These are phyloP conservation scores for Rhynchonycteris naso DNA, from an alignment of 2,797 vertebrate species.

Conservation along the genomic window DNA sequence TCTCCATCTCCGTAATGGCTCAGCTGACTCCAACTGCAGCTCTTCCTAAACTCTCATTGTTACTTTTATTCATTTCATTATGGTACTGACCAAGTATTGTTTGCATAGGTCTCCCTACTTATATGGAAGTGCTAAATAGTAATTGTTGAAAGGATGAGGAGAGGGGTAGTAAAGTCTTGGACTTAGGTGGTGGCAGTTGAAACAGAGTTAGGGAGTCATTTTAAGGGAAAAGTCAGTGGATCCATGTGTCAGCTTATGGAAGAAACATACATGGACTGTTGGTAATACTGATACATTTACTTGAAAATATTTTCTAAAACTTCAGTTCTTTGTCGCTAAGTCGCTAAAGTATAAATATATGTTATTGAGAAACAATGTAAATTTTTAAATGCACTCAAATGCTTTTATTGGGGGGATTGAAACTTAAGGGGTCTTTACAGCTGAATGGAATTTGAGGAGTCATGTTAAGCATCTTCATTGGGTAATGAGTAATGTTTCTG, in stretches of 20 bases:
- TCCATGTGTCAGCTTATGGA: neutral
- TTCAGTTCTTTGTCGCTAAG: slow-evolving; percentile 5
- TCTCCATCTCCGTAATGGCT: neutral
- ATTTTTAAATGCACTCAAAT: neutral
- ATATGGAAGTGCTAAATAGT: neutral
- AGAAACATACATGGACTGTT: neutral
- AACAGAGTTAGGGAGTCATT: neutral
- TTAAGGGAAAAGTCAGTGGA: slow-evolving; percentile 10
- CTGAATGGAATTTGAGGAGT: neutral
- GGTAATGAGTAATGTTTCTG: slow-evolving; percentile 38
- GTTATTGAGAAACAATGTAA: slow-evolving; percentile 9
- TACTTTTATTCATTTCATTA: slow-evolving; percentile 17
- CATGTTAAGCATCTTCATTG: slow-evolving; percentile 16
- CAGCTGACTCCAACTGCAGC: neutral
- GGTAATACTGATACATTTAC: neutral
- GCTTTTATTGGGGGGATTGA: neutral
- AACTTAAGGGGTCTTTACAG: slow-evolving; percentile 6
- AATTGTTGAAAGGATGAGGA: neutral
- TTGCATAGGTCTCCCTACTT: neutral
- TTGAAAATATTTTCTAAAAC: slow-evolving; percentile 49
- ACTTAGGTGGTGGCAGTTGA: neutral
- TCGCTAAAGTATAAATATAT: slow-evolving; percentile 1
- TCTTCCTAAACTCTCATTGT: neutral
- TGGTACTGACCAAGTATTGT: neutral
- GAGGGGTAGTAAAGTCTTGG: neutral